Evolutionary conservation across 92 coral and sea anemone genomes (phyloP), one percentile per base, ranked within the genome.

Genomic region (Zoanthus sansibaricus): DNA sequence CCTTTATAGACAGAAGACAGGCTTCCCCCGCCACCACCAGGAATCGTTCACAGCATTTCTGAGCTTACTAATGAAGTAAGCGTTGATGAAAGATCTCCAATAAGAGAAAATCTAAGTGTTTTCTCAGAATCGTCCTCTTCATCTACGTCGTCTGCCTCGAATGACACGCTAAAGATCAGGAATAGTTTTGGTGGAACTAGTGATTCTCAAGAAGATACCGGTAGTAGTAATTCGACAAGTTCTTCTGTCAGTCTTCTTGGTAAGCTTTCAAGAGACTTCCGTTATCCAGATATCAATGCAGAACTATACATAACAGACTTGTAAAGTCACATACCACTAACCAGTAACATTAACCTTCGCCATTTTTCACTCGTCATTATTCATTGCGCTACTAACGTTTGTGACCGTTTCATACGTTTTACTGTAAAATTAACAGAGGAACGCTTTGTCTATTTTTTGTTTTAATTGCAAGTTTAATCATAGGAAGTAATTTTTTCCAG

Each of bases 231-330:
- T 55, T 92, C 99, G 4, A 88, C 92, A 31, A 77, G 98, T 68
- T 97, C 99, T 0, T 93, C 99, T 18, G 82, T 93, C 64, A 94
- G 87, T 71, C 89, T 97, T 51, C 89, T 97, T 82, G 99, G 99
- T 96, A 87, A 78, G 94, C 82, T 82, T 44, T 79, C 84, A 64
- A 68, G 84, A 64, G 84, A 62, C 12, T 62, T 61, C 72, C 18
- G n/a, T 79, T 59, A 68, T 62, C 13, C 71, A 78, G 83, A 15
- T 7, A 47, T 74, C 55, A 15, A 11, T 75, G 56, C 79, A 75
- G 66, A 79, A 12, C 61, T 79, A 55, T 79, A 79, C 45, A 62
- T 68, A 11, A 79, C 84, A 79, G 84, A 44, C 18, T 79, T 79
- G 59, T 79, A 79, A 14, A 58, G 16, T 58, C 66, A 58, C 5